phyloP scores from a whole-genome alignment of 2,113 vertebrate genomes.

The Polypterus senegalus region DNA sequence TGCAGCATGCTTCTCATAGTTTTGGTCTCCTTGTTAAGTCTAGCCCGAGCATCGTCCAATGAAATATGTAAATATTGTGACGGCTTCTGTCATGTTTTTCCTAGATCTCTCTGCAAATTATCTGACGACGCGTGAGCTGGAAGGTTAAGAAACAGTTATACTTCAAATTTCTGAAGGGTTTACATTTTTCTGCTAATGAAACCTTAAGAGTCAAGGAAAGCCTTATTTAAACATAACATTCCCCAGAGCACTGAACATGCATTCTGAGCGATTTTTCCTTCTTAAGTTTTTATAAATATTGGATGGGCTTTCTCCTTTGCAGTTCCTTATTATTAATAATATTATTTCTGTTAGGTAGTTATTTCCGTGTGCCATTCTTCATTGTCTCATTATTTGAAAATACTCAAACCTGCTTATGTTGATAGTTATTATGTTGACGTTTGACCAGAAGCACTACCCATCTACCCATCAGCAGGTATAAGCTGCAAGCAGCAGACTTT shows the following conservation, averaged over 20 bases:
- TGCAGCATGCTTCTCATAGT: conserved; percentile 39
- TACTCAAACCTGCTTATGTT: too few relatives aligned
- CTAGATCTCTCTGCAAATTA: conserved; percentile 33
- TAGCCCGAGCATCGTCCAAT: conserved; percentile 49
- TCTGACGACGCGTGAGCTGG: conserved; percentile 30
- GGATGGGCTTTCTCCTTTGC: too few relatives aligned
- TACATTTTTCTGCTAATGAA: conserved; percentile 46
- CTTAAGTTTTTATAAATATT: too few relatives aligned
- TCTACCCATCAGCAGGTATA: too few relatives aligned
- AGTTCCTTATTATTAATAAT: too few relatives aligned
- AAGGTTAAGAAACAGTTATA: conserved; percentile 31
- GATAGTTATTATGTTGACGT: too few relatives aligned
- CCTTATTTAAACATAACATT: conserved; percentile 28
- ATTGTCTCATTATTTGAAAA: too few relatives aligned
- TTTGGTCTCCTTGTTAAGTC: conserved; percentile 49
- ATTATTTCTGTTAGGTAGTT: too few relatives aligned
- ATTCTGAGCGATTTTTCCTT: too few relatives aligned
- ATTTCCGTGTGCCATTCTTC: too few relatives aligned
- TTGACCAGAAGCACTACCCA: too few relatives aligned
- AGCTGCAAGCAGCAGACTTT: too few relatives aligned
- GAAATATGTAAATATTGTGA: conserved; percentile 82
- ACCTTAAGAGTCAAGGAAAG: conserved; percentile 35
- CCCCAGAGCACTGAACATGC: background rate
- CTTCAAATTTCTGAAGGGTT: conserved; percentile 35
- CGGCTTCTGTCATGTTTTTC: conserved; percentile 42